phyloP scores from a whole-genome alignment of 2,888 invertebrate genomes.

The Apocheima hispidaria region DNA sequence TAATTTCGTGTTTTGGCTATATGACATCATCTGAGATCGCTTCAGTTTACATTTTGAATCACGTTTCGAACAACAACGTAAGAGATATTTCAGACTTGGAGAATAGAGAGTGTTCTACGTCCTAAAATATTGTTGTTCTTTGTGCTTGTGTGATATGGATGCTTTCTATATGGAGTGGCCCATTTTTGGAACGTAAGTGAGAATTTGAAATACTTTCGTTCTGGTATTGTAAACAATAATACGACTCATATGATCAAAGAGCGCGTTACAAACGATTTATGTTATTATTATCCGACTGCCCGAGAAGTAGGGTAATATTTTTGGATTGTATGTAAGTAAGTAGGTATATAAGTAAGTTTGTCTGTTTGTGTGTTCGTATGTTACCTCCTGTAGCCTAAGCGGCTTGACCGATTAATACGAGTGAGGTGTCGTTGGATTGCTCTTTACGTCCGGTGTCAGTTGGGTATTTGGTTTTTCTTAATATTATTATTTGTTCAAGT shows the following conservation, averaged over 20 bases:
- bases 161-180: constrained; percentile 54
- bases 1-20: constrained; percentile 63
- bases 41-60: constrained; percentile 69
- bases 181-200: constrained; percentile 35
- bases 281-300: not conserved
- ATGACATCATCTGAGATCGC: constrained; percentile 80
- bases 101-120: constrained; percentile 34
- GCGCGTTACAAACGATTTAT: not conserved
- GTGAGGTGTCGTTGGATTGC: too few relatives aligned
- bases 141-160: constrained; percentile 52
- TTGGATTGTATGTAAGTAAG: too few relatives aligned
- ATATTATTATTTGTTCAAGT: too few relatives aligned
- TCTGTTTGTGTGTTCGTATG: too few relatives aligned
- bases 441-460: too few relatives aligned
- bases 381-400: too few relatives aligned
- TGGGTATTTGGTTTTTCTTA: too few relatives aligned
- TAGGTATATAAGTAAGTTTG: too few relatives aligned
- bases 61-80: constrained; percentile 48
- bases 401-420: too few relatives aligned
- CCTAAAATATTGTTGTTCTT: constrained; percentile 33
- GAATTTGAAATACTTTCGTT: not conserved
- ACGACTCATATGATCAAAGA: not conserved
- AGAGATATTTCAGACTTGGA: constrained; percentile 46
- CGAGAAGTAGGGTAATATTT: too few relatives aligned
- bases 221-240: not conserved